Evolutionary conservation across 2,888 invertebrate genomes (phyloP).

Genomic region (Netelia inedita): DNA sequence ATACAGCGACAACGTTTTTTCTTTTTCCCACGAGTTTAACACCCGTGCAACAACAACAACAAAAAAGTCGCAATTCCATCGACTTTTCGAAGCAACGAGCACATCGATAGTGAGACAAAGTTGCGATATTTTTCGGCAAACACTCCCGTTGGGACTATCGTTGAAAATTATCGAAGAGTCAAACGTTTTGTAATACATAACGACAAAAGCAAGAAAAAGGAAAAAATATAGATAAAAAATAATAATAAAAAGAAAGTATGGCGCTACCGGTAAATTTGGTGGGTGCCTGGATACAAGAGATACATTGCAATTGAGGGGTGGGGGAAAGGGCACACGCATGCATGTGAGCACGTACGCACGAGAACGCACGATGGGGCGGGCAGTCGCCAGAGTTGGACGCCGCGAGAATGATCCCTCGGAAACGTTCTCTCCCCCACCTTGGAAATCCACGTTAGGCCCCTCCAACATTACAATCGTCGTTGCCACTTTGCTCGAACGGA

Average conservation of each 20-base stretch:
- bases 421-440: slow-evolving; percentile 64
- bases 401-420: slow-evolving; percentile 12
- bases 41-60: not conserved
- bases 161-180: slow-evolving; percentile 11
- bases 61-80: not conserved
- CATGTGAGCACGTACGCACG: slow-evolving; percentile 71
- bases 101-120: not conserved
- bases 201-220: not conserved
- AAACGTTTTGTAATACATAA: not conserved
- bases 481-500: slow-evolving; percentile 29
- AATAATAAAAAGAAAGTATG: not conserved
- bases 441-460: slow-evolving; percentile 66
- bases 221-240: slow-evolving; percentile 22
- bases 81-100: not conserved
- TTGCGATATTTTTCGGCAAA: not conserved
- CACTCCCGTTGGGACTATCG: not conserved
- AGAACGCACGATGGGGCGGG: slow-evolving; percentile 15
- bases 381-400: not conserved
- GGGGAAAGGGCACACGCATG: slow-evolving; percentile 66
- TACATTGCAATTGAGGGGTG: slow-evolving; percentile 64
- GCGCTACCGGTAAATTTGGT: slow-evolving; percentile 56
- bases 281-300: slow-evolving; percentile 34
- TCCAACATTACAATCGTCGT: slow-evolving; percentile 56
- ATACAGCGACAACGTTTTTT: not conserved
- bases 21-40: not conserved